Base-by-base conservation (phyloP, 2,888 invertebrate genomes). In the Luffia ferchaultella region DNA sequence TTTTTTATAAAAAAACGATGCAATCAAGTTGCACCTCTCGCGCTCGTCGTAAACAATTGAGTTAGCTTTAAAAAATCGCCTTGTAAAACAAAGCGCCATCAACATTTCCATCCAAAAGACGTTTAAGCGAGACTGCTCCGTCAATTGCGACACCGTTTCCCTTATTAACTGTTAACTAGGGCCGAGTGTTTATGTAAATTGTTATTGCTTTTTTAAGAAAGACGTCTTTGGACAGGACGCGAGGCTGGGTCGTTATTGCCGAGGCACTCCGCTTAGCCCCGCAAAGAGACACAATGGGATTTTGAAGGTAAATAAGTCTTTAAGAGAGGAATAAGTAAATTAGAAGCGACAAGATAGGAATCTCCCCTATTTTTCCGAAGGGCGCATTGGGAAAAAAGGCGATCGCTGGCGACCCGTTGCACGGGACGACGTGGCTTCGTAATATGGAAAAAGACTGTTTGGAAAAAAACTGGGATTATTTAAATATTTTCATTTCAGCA, bases 251-350 rank as follows among this genome's bases (percentile, higher is more conserved):
- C 62, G 65, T 69, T 73, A 72, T 55, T 66, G 60, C 42, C 64
- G 60, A 65, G 66, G 63, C 62, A 63, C 68, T 73, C 68, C 65
- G 62, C 62, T 67, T 66, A 68, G 70, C 63, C 67, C 73, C 73
- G 73, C 71, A 66, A 62, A 48, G 72, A 70, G 73, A 67, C 75
- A 83, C 83, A 83, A 84, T 82, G 75, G 80, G 83, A 83, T 83
- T 84, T 83, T 77, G 79, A 82, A 85, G 80, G 89, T 89, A 89
- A 89, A 90, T 89, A 89, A 88, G 88, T 88, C 87, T 86, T 86
- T 86, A 87, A 87, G 86, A 87, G 86, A 87, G 86, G 87, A 88
- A 89, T 89, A 90, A 90, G 89, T 90, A 90, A 90, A 90, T 90
- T 90, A 90, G 89, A 89, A 88, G 86, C 87, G 86, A 80, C 86